phyloP scores from a whole-genome alignment of 1,140 invertebrate species.

The Acromyrmex echinatior region DNA sequence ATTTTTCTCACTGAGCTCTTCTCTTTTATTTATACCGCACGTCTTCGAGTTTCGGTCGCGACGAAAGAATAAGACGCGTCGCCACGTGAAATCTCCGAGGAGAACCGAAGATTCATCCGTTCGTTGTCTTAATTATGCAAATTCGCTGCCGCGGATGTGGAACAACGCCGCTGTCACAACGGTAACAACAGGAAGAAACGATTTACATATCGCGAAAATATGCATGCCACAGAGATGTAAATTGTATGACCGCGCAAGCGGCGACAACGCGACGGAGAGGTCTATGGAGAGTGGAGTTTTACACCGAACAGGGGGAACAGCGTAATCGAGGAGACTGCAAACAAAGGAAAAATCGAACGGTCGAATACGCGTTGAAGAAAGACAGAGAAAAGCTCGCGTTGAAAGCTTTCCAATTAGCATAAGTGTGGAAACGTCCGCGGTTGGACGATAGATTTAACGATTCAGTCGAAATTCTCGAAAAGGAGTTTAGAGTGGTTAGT shows the following conservation, averaged over 20 bases:
- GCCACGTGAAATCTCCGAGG: slow-evolving; percentile 31
- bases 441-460: slow-evolving; percentile 21
- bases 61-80: neutral
- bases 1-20: neutral
- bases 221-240: slow-evolving; percentile 58
- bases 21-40: slow-evolving; percentile 2
- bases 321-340: neutral
- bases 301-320: neutral
- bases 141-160: slow-evolving; percentile 6
- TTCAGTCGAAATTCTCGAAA: slow-evolving; percentile 8
- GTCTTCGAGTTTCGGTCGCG: neutral
- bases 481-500: neutral
- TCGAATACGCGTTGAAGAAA: neutral
- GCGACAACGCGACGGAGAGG: neutral
- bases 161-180: slow-evolving; percentile 5
- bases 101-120: neutral
- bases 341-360: slow-evolving; percentile 7
- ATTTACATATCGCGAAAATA: slow-evolving; percentile 68
- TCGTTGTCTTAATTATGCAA: slow-evolving; percentile 56
- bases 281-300: neutral
- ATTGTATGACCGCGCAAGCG: neutral
- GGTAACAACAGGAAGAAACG: slow-evolving; percentile 42
- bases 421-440: neutral
- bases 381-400: neutral
- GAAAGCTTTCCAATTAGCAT: slow-evolving; percentile 52